phyloP scores from a whole-genome alignment of 2,113 vertebrate species.

The Parotia lawesii region DNA sequence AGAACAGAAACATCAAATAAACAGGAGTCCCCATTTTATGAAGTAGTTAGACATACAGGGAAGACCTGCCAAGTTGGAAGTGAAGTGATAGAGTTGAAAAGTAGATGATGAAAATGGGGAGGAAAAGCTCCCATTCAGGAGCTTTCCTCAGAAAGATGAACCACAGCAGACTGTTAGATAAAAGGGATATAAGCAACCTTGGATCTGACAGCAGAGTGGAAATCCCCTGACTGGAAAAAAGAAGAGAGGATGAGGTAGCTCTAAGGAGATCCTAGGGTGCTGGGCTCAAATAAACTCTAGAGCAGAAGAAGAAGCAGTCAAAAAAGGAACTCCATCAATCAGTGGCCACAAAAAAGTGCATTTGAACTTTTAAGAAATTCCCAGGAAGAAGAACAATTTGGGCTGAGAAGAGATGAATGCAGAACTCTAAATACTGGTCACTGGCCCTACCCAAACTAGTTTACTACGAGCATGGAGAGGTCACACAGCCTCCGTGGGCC shows the following conservation, averaged over 20 bases:
- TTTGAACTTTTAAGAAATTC: background rate
- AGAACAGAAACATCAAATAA: background rate
- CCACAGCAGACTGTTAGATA: background rate
- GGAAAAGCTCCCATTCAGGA: background rate
- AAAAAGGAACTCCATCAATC: background rate
- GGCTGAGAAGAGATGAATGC: background rate
- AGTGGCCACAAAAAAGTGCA: background rate
- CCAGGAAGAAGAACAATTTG: background rate
- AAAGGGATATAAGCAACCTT: background rate
- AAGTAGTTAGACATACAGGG: background rate
- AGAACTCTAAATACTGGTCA: background rate
- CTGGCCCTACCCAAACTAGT: background rate
- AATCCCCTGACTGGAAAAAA: constrained; percentile 39
- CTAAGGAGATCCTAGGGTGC: background rate
- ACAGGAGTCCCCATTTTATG: background rate
- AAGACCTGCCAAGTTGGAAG: background rate
- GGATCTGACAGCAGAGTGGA: background rate
- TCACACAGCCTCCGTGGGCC: background rate
- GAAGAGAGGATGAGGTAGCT: background rate
- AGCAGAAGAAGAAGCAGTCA: constrained; percentile 1
- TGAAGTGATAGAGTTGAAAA: background rate
- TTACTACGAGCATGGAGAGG: background rate
- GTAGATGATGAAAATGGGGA: background rate
- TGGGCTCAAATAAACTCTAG: background rate
- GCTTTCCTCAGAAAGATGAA: background rate